Evolutionary conservation across 2,888 invertebrate species (phyloP), one percentile per base, ranked within the genome.

Genomic region (Drosophila algonquin): DNA sequence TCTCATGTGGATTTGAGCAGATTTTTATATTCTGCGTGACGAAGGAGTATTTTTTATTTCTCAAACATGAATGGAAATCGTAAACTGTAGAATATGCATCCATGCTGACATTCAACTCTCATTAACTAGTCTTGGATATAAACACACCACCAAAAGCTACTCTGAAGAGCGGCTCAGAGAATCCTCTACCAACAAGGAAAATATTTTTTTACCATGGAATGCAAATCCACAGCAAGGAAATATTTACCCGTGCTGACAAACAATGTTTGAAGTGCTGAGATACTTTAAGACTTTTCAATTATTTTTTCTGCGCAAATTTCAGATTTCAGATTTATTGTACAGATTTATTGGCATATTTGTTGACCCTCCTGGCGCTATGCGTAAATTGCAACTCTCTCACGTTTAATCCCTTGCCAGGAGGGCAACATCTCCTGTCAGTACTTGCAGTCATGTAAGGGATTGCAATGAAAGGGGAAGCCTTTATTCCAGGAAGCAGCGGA

Each of bases 1-100:
- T 1, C 54, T 55, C 50, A 52, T 44, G 16, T 61, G 45, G 51
- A 46, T 56, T 57, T 32, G 45, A 72, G 48, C 35, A 9, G 35
- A 53, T 54, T 53, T 53, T 45, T 45, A 60, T 73, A 64, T 64
- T 73, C 55, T 51, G 64, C 63, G 54, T 71, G 73, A 71, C 73
- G 73, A 64, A 64, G 50, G 46, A 21, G 47, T 48, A 56, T 57
- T 46, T 72, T 70, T 54, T 56, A 73, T 73, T 64, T 55, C 73
- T 18, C 64, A 73, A 53, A 72, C 73, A 64, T 71, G 64, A 57
- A 46, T 32, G 30, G 64, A 71, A 71, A 71, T n/a, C 57, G 24
- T 63, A 70, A 71, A 58, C 46, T 44, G 46, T 27, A 51, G 40
- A 56, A 30, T 14, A 18, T 54, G 5, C 44, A 47, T 47, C 14